These are phyloP conservation scores for Semaprochilodus insignis DNA, from an alignment of 2,797 vertebrate species.

Conservation along the genomic window DNA sequence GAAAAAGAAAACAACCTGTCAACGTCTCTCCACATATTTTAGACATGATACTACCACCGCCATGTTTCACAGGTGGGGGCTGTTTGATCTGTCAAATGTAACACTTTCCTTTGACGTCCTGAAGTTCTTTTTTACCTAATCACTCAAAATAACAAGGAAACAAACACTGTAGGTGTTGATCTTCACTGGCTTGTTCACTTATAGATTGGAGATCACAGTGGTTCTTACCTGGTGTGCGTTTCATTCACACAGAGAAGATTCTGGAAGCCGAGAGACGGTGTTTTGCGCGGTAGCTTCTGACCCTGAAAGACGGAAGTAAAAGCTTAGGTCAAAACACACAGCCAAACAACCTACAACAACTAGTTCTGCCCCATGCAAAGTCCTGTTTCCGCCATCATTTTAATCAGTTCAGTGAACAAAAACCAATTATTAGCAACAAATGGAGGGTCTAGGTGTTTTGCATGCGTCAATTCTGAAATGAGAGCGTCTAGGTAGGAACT, in stretches of 20 bases:
- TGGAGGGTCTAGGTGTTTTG: neutral
- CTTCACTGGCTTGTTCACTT: neutral
- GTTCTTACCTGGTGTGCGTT: constrained; percentile 84
- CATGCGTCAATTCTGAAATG: neutral
- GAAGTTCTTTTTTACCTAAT: too few species aligned
- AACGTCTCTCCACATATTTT: too few species aligned
- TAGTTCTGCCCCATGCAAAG: neutral
- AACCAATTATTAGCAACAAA: neutral
- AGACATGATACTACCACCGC: too few species aligned
- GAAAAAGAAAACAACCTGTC: too few species aligned
- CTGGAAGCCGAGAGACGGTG: constrained; percentile 79
- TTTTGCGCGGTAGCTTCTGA: constrained; percentile 68
- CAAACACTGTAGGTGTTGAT: neutral
- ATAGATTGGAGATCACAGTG: neutral
- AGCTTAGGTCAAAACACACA: constrained; percentile 14
- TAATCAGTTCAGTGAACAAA: neutral
- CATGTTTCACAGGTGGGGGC: too few species aligned
- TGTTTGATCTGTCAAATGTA: too few species aligned
- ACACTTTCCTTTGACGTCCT: too few species aligned
- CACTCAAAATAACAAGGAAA: too few species aligned
- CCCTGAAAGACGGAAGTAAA: constrained; percentile 55
- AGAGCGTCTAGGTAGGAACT: constrained; percentile 6
- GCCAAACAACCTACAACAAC: constrained; percentile 5
- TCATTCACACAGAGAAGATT: constrained; percentile 83
- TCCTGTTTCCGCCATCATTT: neutral